Percentiles rank a stretch among this genome's conserved stretches.
phyloP scores from a whole-genome alignment of 2,888 invertebrate genomes.

The Octonoba sinensis region DNA sequence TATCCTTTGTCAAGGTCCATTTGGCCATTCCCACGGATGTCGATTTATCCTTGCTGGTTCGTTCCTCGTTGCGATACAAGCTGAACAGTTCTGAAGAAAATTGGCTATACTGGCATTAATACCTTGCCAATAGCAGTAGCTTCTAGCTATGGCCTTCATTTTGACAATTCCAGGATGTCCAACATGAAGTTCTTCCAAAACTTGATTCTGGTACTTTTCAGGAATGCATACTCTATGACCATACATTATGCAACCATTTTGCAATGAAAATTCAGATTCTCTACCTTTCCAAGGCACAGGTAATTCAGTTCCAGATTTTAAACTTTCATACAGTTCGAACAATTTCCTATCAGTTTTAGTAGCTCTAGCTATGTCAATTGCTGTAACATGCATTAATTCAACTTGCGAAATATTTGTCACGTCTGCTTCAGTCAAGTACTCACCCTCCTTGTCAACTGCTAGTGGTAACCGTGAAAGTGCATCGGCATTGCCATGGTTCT shows the following conservation, averaged over 20 bases:
- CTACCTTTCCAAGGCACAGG: slow-evolving; percentile 44
- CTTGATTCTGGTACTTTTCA: slow-evolving; percentile 47
- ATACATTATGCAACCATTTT: slow-evolving; percentile 47
- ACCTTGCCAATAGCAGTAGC: slow-evolving; percentile 38
- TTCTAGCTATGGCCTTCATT: slow-evolving; percentile 42
- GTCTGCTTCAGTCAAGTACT: slow-evolving; percentile 46
- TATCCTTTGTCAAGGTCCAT: slow-evolving; percentile 34
- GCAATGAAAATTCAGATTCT: slow-evolving; percentile 47
- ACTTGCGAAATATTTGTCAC: slow-evolving; percentile 43
- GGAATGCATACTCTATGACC: slow-evolving; percentile 48
- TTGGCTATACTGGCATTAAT: slow-evolving; percentile 35
- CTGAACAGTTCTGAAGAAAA: slow-evolving; percentile 36
- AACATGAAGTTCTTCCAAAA: slow-evolving; percentile 45
- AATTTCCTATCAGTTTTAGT: slow-evolving; percentile 44
- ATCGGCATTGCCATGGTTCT: slow-evolving; percentile 44
- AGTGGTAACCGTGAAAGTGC: slow-evolving; percentile 46
- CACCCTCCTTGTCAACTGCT: slow-evolving; percentile 40
- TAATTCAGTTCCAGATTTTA: slow-evolving; percentile 46
- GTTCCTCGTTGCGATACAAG: slow-evolving; percentile 32
- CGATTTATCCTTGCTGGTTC: slow-evolving; percentile 31
- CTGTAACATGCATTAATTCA: slow-evolving; percentile 45
- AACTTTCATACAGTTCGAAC: slow-evolving; percentile 45
- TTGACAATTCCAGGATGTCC: slow-evolving; percentile 42
- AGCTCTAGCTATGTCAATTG: slow-evolving; percentile 46
- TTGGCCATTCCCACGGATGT: slow-evolving; percentile 42